A percentile compares a stretch with the other conserved stretches of the same genome.
Conservation (phyloP, 2,888 invertebrate genomes). For the Odontomyia ornata region DNA sequence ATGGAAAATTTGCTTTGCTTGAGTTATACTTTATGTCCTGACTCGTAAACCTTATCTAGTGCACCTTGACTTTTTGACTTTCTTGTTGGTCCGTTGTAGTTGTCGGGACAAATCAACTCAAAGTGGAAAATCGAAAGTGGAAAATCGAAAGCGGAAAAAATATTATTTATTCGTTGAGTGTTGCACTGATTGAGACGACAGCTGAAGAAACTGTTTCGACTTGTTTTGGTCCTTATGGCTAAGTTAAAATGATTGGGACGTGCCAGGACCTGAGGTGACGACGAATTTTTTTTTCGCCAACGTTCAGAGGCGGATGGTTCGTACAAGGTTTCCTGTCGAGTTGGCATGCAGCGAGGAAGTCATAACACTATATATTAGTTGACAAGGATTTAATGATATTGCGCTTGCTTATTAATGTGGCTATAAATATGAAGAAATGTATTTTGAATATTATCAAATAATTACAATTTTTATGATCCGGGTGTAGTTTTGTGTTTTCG, state of each 20-base stretch:
- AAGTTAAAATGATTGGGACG: conserved; percentile 19
- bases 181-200: conserved; percentile 38
- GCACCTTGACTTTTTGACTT: conserved; percentile 35
- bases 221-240: neutral
- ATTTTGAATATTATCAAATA: neutral
- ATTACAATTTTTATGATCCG: neutral
- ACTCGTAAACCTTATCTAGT: neutral
- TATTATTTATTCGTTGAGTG: conserved; percentile 29
- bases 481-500: too few relatives aligned
- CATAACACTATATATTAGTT: conserved; percentile 37
- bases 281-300: neutral
- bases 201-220: conserved; percentile 33
- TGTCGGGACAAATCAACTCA: neutral
- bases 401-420: conserved; percentile 9
- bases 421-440: neutral
- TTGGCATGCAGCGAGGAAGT: neutral
- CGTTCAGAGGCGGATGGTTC: neutral
- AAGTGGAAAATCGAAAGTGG: neutral
- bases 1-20: conserved; percentile 37
- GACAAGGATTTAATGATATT: conserved; percentile 23
- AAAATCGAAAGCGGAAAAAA: neutral
- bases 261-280: conserved; percentile 1
- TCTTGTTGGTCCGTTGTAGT: neutral
- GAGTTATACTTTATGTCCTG: conserved; percentile 38
- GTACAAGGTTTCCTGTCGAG: conserved; percentile 2